These are phyloP conservation scores for Coregonus sp. DNA, from an alignment of 2,797 vertebrate species.

Conservation along the genomic window DNA sequence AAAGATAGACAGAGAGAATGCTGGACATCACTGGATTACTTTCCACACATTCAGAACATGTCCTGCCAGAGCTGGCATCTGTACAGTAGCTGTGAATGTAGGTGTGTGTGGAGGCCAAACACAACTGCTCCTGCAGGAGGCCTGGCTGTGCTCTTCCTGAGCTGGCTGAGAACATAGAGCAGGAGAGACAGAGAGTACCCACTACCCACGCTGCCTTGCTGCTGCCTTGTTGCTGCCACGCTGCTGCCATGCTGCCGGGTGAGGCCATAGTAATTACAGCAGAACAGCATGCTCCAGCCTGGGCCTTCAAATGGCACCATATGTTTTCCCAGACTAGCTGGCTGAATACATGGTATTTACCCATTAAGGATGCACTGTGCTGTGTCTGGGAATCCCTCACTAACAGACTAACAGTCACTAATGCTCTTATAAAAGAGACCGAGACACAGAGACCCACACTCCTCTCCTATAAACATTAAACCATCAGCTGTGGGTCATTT, in stretches of 20 bases:
- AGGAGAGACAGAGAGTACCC: background rate
- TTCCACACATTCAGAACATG: too few relatives aligned
- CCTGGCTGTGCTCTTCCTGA: constrained; percentile 60
- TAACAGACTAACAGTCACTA: constrained; percentile 67
- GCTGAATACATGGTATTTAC: constrained; percentile 83
- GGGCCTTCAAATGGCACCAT: constrained; percentile 93
- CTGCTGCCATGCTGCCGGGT: constrained; percentile 73
- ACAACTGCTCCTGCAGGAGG: constrained; percentile 34
- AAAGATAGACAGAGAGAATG: too few relatives aligned
- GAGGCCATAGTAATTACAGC: constrained; percentile 92
- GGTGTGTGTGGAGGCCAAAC: background rate
- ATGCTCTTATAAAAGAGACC: constrained; percentile 68
- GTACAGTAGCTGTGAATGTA: background rate
- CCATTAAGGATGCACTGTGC: constrained; percentile 77
- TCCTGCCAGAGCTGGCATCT: too few relatives aligned
- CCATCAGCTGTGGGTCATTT: constrained; percentile 58
- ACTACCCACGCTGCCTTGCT: constrained; percentile 57
- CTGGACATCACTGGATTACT: too few relatives aligned
- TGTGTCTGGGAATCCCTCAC: constrained; percentile 75
- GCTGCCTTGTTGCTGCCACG: constrained; percentile 68
- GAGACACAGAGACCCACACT: constrained; percentile 46
- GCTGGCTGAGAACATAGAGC: constrained; percentile 36
- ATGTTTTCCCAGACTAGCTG: constrained; percentile 91
- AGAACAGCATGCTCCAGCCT: constrained; percentile 90
- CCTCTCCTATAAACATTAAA: constrained; percentile 48